Conservation (phyloP, 2,113 vertebrate species). For the Oriolus oriolus region DNA sequence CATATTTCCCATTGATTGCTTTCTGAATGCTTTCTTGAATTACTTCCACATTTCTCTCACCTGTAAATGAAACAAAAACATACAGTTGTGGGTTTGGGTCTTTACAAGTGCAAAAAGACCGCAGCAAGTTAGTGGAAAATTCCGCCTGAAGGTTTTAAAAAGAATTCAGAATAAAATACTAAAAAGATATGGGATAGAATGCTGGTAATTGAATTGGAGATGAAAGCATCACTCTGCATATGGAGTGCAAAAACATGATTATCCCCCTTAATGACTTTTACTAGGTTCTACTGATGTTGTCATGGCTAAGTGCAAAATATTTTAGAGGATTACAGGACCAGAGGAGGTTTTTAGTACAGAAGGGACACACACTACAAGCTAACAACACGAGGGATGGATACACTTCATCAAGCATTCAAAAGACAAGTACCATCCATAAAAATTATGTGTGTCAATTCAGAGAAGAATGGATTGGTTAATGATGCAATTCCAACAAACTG, state of each 20-base stretch:
- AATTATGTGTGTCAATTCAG: not conserved
- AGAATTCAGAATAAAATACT: not conserved
- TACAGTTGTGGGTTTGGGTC: rapidly evolving
- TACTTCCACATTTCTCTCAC: not conserved
- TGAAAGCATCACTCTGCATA: not conserved
- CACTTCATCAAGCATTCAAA: not conserved
- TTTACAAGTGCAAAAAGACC: not conserved
- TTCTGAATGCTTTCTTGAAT: slow-evolving; percentile 78
- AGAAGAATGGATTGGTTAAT: not conserved
- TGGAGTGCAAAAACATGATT: not conserved
- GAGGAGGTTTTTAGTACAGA: not conserved
- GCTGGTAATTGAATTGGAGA: not conserved
- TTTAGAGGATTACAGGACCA: not conserved
- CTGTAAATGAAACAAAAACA: slow-evolving; percentile 60
- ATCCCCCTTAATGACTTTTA: not conserved
- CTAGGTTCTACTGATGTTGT: not conserved
- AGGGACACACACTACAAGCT: not conserved
- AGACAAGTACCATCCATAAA: not conserved
- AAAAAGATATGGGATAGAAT: not conserved
- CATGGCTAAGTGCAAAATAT: not conserved
- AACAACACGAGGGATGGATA: not conserved
- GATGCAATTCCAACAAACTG: not conserved
- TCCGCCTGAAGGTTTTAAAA: not conserved
- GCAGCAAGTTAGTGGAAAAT: not conserved
- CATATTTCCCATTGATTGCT: slow-evolving; percentile 70